These are phyloP conservation scores for Maniola hyperantus DNA, from an alignment of 2,888 invertebrate genomes.

Conservation along the genomic window DNA sequence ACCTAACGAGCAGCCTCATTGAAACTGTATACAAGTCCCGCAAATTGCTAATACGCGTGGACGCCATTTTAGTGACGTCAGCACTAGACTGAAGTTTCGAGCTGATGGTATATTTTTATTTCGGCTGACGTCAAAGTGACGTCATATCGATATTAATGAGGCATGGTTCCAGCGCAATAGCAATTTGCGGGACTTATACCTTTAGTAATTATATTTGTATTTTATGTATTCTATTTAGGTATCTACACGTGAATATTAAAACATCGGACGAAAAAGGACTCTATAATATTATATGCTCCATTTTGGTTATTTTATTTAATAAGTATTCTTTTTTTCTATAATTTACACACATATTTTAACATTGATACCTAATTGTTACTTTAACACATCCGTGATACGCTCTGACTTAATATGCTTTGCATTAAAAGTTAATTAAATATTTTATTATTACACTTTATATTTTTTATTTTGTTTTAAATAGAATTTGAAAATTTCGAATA, in stretches of 20 bases:
- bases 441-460: neutral
- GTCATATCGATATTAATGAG: too few relatives aligned
- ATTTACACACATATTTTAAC: neutral
- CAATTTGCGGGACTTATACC: too few relatives aligned
- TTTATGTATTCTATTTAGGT: neutral
- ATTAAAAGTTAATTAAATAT: neutral
- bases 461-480: neutral
- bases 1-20: too few relatives aligned
- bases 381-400: neutral
- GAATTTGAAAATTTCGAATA: neutral
- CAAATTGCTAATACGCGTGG: too few relatives aligned
- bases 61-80: too few relatives aligned
- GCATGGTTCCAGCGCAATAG: too few relatives aligned
- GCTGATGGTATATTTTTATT: too few relatives aligned
- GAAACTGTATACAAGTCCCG: too few relatives aligned
- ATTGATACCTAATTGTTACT: neutral
- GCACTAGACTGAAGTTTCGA: too few relatives aligned
- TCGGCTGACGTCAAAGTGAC: too few relatives aligned
- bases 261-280: slow-evolving; percentile 2
- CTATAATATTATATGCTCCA: neutral
- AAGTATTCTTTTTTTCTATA: neutral
- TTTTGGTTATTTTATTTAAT: neutral
- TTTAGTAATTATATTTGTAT: neutral
- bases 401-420: neutral
- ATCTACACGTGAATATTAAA: slow-evolving; percentile 2